Percentiles rank a stretch among this genome's conserved stretches.
phyloP scores from a whole-genome alignment of 1,140 invertebrate genomes.

The Rhopalosiphum padi region DNA sequence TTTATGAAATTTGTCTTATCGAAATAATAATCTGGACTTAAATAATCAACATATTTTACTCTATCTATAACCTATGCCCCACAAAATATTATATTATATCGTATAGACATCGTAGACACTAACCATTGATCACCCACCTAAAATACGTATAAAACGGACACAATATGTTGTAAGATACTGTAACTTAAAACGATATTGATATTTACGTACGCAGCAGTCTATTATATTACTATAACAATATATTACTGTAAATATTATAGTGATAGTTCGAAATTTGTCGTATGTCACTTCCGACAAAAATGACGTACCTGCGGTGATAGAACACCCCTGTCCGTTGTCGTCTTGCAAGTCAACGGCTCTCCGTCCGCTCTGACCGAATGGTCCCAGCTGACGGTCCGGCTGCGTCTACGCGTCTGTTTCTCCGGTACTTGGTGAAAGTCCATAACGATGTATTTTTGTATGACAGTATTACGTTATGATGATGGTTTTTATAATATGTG shows the following conservation, averaged over 20 bases:
- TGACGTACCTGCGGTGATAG: background rate
- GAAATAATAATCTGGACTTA: background rate
- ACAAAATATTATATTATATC: background rate
- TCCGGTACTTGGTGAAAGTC: background rate
- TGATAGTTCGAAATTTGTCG: background rate
- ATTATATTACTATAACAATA: background rate
- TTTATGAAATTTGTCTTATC: background rate
- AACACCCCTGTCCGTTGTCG: background rate
- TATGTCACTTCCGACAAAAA: background rate
- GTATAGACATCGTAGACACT: too few relatives aligned
- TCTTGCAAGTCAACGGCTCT: background rate
- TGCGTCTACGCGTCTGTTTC: slow-evolving; percentile 19
- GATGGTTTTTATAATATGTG: background rate
- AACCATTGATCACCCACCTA: too few relatives aligned
- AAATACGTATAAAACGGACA: too few relatives aligned
- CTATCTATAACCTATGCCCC: background rate
- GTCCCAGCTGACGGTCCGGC: slow-evolving; percentile 50
- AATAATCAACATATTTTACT: background rate
- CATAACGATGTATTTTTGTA: background rate
- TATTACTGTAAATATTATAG: too few relatives aligned
- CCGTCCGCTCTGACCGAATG: slow-evolving; percentile 25
- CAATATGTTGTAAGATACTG: too few relatives aligned
- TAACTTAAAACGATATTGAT: background rate
- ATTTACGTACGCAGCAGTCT: background rate
- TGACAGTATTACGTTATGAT: background rate